Conservation (phyloP, 2,888 invertebrate genomes). For the Lycia hirtaria region DNA sequence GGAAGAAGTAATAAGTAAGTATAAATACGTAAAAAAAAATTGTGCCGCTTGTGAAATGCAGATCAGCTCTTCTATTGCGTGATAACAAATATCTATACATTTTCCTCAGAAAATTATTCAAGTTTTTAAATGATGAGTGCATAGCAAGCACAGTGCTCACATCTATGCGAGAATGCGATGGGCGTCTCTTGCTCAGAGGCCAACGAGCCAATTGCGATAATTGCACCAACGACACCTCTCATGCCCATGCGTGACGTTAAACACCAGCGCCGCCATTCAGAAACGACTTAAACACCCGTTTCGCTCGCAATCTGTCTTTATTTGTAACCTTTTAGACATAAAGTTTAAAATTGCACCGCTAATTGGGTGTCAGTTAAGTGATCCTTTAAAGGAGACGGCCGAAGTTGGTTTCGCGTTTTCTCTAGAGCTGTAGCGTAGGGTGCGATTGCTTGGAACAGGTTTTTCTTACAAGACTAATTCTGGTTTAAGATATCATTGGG, state of each 20-base stretch:
- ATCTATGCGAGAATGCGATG: conserved; percentile 65
- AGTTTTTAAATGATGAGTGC: conserved; percentile 31
- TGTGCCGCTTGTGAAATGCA: too few relatives aligned
- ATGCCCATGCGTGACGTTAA: conserved; percentile 78
- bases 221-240: conserved; percentile 82
- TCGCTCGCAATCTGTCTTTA: conserved; percentile 51
- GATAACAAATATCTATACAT: neutral
- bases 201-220: conserved; percentile 84
- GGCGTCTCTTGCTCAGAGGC: conserved; percentile 78
- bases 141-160: conserved; percentile 41
- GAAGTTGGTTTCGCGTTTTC: conserved; percentile 65
- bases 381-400: conserved; percentile 55
- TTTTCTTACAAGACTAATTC: conserved; percentile 77
- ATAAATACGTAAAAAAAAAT: too few relatives aligned
- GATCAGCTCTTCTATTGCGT: too few relatives aligned
- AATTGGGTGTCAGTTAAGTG: conserved; percentile 49
- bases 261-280: conserved; percentile 51
- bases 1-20: too few relatives aligned
- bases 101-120: neutral
- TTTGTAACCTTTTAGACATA: conserved; percentile 49
- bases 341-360: conserved; percentile 55
- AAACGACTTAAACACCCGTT: conserved; percentile 58
- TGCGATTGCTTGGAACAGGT: conserved; percentile 77
- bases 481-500: conserved; percentile 80
- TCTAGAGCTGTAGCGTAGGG: conserved; percentile 64